phyloP scores from a whole-genome alignment of 2,888 invertebrate genomes.

The Amphipyra berbera region DNA sequence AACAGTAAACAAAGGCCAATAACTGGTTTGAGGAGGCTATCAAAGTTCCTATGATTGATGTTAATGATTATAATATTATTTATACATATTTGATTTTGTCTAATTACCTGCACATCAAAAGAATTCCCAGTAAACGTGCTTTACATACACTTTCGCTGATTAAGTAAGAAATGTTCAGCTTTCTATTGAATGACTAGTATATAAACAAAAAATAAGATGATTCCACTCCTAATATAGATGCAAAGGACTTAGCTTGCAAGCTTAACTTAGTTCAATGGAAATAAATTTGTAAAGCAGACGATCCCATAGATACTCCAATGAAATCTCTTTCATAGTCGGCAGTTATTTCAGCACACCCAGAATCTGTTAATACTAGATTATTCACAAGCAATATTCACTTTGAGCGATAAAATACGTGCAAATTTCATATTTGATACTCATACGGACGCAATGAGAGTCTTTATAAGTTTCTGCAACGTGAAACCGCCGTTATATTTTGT shows the following conservation, averaged over 20 bases:
- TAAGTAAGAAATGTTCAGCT: too few relatives aligned
- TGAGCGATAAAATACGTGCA: slow-evolving; percentile 43
- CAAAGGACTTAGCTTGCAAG: background rate
- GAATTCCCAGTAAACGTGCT: too few relatives aligned
- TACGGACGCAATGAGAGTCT: slow-evolving; percentile 25
- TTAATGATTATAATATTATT: too few relatives aligned
- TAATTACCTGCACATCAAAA: too few relatives aligned
- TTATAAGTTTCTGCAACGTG: slow-evolving; percentile 36
- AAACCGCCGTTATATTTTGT: slow-evolving; percentile 23
- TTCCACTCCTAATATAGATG: too few relatives aligned
- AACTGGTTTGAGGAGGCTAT: too few relatives aligned
- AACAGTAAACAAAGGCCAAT: too few relatives aligned
- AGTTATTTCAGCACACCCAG: slow-evolving; percentile 10
- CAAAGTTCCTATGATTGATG: too few relatives aligned
- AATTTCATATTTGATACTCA: slow-evolving; percentile 47
- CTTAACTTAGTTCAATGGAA: background rate
- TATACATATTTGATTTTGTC: too few relatives aligned
- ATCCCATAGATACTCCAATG: background rate
- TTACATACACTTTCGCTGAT: too few relatives aligned
- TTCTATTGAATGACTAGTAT: too few relatives aligned
- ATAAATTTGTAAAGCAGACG: slow-evolving; percentile 2
- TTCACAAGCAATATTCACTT: slow-evolving; percentile 44
- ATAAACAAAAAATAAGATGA: background rate
- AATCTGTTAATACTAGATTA: slow-evolving; percentile 46
- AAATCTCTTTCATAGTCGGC: slow-evolving; percentile 14